These are phyloP conservation scores for Limnothrissa miodon DNA, from an alignment of 2,113 vertebrate genomes.

Conservation along the genomic window DNA sequence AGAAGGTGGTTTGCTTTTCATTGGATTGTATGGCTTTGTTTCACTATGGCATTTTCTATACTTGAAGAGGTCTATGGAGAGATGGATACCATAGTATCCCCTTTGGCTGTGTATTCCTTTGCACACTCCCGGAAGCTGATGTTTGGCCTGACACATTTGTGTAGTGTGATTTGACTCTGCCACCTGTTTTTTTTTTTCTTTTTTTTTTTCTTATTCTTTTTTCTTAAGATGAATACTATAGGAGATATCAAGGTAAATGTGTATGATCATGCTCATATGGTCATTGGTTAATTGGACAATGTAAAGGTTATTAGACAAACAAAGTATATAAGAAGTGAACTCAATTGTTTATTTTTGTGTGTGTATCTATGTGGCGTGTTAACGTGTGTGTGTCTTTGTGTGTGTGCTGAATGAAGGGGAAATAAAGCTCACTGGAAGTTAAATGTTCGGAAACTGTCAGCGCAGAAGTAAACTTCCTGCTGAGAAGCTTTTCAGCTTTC, in stretches of 20 bases:
- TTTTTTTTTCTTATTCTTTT: too few species aligned
- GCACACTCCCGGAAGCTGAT: neutral
- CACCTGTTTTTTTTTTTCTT: too few species aligned
- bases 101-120: neutral
- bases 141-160: neutral
- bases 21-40: neutral
- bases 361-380: neutral
- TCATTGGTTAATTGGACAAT: too few species aligned
- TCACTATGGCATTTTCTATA: neutral
- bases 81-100: neutral
- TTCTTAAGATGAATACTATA: too few species aligned
- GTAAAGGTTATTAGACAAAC: neutral
- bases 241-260: too few species aligned
- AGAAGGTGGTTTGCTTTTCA: neutral
- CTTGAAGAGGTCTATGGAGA: too few species aligned
- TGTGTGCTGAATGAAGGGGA: neutral
- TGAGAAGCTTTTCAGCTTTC: constrained; percentile 3
- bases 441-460: neutral
- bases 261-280: too few species aligned
- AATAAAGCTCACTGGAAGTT: neutral
- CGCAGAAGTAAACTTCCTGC: constrained; percentile 5
- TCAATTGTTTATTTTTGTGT: too few species aligned
- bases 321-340: neutral
- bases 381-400: neutral
- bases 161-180: too few species aligned